Conservation (phyloP, 2,113 vertebrate species). For the Sapayoa aenigma region DNA sequence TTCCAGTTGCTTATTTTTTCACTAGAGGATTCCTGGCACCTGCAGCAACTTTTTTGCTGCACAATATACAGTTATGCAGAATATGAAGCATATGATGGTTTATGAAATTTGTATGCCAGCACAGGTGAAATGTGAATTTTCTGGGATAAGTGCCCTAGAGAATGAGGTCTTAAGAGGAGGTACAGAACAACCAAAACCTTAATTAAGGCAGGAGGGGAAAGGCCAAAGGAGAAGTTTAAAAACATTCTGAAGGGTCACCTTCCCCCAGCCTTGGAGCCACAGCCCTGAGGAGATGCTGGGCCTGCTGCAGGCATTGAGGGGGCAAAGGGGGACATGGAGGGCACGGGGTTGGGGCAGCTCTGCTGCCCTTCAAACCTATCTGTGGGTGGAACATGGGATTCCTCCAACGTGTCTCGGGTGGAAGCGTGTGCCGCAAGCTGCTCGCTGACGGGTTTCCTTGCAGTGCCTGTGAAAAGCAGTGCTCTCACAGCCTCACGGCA, state of each 20-base stretch:
- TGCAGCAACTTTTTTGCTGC: not conserved
- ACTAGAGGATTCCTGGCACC: not conserved
- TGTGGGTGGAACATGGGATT: accelerated
- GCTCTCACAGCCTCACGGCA: not conserved
- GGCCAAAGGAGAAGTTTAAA: not conserved
- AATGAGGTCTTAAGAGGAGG: not conserved
- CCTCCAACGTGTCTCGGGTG: accelerated
- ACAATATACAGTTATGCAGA: not conserved
- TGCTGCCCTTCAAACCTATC: not conserved
- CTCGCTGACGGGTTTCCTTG: accelerated
- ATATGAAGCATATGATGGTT: not conserved
- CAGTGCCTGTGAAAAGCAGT: not conserved
- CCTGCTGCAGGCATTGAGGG: too few species aligned
- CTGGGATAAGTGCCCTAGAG: not conserved
- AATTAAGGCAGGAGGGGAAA: not conserved
- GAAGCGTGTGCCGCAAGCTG: accelerated
- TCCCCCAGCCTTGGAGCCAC: accelerated
- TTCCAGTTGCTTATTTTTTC: not conserved
- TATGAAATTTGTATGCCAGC: not conserved
- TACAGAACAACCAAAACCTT: not conserved
- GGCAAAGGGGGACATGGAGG: not conserved
- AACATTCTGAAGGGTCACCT: not conserved
- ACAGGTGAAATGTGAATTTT: not conserved
- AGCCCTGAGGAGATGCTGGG: not conserved
- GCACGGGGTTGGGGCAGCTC: accelerated